Conservation (phyloP, 1,140 invertebrate species). For the Diprion similis region DNA sequence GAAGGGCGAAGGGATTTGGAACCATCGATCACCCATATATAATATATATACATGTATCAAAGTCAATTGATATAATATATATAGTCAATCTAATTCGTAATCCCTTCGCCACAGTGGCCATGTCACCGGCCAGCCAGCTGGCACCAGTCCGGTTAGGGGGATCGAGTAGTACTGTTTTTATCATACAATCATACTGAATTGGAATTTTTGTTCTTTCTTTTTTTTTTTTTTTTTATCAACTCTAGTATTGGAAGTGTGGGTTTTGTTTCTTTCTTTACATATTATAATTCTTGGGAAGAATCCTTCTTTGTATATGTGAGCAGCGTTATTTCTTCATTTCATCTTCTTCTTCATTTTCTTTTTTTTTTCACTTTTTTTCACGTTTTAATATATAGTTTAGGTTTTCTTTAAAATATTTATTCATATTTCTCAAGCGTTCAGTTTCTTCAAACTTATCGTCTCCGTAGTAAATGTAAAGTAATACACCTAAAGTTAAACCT, state of each 20-base stretch:
- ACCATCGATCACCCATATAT: too few relatives aligned
- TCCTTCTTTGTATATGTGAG: constrained; percentile 56
- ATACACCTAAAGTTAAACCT: constrained; percentile 54
- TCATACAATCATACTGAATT: constrained; percentile 17
- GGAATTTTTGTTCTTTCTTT: constrained; percentile 26
- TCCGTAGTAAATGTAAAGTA: constrained; percentile 47
- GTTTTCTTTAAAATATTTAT: constrained; percentile 54
- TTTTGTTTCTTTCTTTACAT: constrained; percentile 19
- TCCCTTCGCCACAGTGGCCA: constrained; percentile 1
- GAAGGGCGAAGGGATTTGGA: not conserved
- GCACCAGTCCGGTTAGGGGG: constrained; percentile 31
- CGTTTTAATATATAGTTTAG: not conserved
- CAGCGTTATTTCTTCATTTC: constrained; percentile 50
- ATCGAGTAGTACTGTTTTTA: not conserved
- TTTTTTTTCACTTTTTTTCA: constrained; percentile 7
- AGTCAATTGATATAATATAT: too few relatives aligned
- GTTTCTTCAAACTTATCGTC: constrained; percentile 34
- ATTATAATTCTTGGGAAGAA: constrained; percentile 48
- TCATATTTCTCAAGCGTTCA: constrained; percentile 51
- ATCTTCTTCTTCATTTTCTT: constrained; percentile 22
- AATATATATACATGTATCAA: too few relatives aligned
- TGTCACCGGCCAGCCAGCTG: constrained; percentile 36
- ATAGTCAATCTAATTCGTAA: too few relatives aligned
- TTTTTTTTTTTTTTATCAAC: constrained; percentile 31
- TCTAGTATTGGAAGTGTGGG: constrained; percentile 37